These are phyloP conservation scores for Orchesellides sinensis DNA, from an alignment of 2,888 invertebrate genomes.

Conservation along the genomic window DNA sequence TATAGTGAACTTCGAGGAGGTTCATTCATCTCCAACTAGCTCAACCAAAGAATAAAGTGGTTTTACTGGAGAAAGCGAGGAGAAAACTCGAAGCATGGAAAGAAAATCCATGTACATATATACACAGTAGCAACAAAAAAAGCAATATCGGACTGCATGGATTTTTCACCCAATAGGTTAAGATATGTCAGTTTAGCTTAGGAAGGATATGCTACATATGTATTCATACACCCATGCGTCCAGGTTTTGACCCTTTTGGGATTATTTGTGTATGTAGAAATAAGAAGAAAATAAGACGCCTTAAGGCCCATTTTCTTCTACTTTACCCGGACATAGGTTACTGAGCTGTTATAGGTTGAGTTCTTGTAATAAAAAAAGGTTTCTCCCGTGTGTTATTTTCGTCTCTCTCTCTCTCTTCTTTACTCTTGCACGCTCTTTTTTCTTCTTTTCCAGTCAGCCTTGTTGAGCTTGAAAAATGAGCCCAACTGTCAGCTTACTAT, in stretches of 20 bases:
- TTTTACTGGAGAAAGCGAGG: neutral
- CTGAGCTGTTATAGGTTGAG: conserved; percentile 1
- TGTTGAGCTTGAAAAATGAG: conserved; percentile 72
- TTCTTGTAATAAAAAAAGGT: neutral
- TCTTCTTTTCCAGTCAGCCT: conserved; percentile 51
- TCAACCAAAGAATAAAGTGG: conserved; percentile 42
- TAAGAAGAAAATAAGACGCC: conserved; percentile 31
- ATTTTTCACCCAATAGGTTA: conserved; percentile 54
- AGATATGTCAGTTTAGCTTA: conserved; percentile 59
- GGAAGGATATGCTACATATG: conserved; percentile 1
- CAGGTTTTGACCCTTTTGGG: conserved; percentile 29
- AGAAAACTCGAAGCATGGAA: neutral
- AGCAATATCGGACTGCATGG: conserved; percentile 34
- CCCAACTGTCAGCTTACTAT: conserved; percentile 67
- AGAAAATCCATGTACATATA: conserved; percentile 20
- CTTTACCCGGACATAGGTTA: neutral
- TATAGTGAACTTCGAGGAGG: conserved; percentile 57
- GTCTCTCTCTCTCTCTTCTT: neutral
- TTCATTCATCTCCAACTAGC: conserved; percentile 59
- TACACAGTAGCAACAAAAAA: neutral
- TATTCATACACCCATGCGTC: neutral
- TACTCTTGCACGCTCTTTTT: conserved; percentile 5
- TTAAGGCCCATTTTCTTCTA: conserved; percentile 25
- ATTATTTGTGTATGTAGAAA: conserved; percentile 5
- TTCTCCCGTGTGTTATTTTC: neutral